Conservation (phyloP, 1,140 invertebrate species). For the Himalopsyche phryganea region DNA sequence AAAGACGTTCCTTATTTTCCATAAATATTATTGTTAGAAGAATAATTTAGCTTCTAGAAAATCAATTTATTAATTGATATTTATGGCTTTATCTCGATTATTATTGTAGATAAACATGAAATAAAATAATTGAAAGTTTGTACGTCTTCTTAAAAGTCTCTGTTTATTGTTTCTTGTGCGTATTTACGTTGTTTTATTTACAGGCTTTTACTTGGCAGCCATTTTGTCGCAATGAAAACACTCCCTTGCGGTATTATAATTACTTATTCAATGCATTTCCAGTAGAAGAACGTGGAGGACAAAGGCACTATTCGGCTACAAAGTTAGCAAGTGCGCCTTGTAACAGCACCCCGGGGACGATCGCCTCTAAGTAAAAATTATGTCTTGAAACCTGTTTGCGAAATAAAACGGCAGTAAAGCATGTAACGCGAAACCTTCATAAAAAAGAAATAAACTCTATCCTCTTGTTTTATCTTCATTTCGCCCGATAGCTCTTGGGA, state of each 20-base stretch:
- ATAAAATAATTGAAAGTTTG: too few relatives aligned
- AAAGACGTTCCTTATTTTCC: too few relatives aligned
- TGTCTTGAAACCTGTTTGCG: slow-evolving; percentile 12
- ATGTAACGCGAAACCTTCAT: slow-evolving; percentile 3
- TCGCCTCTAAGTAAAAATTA: slow-evolving; percentile 13
- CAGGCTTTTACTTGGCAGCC: not conserved
- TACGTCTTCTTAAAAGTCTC: too few relatives aligned
- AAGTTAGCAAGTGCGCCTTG: not conserved
- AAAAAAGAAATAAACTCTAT: slow-evolving; percentile 16
- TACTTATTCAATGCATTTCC: not conserved
- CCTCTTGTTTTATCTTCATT: slow-evolving; percentile 14
- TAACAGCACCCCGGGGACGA: not conserved
- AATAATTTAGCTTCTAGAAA: too few relatives aligned
- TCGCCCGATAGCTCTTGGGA: not conserved
- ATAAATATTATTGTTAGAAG: too few relatives aligned
- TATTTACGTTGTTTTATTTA: not conserved
- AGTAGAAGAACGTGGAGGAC: not conserved
- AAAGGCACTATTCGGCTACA: not conserved
- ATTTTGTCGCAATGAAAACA: not conserved
- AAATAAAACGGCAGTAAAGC: slow-evolving; percentile 16
- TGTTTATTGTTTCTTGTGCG: too few relatives aligned
- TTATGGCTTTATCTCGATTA: too few relatives aligned
- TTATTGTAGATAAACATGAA: too few relatives aligned
- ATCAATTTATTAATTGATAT: too few relatives aligned
- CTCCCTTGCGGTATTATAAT: not conserved